phyloP scores from a whole-genome alignment of 2,113 vertebrate genomes.

The Theristicus caerulescens region DNA sequence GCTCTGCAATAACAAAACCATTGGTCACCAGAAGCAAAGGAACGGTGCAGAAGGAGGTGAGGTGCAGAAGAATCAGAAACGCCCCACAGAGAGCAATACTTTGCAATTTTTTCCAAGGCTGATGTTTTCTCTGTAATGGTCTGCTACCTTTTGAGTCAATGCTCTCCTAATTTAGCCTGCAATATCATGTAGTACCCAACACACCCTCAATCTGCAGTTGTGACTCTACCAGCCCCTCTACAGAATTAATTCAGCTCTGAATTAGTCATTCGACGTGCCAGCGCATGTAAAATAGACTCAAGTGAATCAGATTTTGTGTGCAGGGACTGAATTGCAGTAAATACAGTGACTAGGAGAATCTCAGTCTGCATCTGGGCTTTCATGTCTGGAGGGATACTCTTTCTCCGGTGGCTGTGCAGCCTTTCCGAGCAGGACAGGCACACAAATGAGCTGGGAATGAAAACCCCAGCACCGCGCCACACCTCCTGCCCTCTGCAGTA shows the following conservation, averaged over 20 bases:
- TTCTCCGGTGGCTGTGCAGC: background rate
- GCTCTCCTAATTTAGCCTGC: background rate
- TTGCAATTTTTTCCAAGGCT: background rate
- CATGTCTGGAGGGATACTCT: background rate
- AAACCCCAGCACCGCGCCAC: background rate
- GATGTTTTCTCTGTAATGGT: background rate
- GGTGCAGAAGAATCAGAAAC: background rate
- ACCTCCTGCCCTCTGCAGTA: background rate
- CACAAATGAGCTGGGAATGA: background rate
- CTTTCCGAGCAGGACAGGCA: background rate
- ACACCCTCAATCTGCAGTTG: background rate
- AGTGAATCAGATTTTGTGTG: constrained; percentile 3
- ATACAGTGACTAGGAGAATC: background rate
- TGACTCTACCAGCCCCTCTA: background rate
- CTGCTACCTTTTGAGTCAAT: background rate
- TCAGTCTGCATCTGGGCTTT: background rate
- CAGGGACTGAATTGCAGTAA: background rate
- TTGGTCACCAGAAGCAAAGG: background rate
- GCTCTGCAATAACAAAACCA: background rate
- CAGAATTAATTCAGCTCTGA: constrained; percentile 26
- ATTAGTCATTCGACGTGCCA: constrained; percentile 8
- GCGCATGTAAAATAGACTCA: background rate
- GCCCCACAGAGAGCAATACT: background rate
- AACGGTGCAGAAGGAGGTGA: background rate
- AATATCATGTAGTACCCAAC: background rate